Base-by-base conservation (phyloP, 2,888 invertebrate genomes). In the Nineta flava region DNA sequence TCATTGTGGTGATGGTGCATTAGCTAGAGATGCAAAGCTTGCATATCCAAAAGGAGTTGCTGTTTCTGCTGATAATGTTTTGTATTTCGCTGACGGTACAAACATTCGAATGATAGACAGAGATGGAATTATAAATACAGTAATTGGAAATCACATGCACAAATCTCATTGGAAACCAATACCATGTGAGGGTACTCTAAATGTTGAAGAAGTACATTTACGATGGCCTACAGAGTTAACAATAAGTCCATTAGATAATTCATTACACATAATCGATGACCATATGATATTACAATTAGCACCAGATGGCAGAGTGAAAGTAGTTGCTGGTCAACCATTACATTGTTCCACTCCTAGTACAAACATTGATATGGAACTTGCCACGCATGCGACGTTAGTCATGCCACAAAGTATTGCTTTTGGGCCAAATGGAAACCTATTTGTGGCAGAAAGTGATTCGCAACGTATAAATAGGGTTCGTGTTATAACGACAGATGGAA, bases 1-100 rank as follows among this genome's bases (percentile, higher is more conserved):
- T 1, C 88, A 91, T 59, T 99, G 97, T 65, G 97, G 97, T 0
- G 97, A 97, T 62, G 94, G 93, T 2, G 93, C 91, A 1, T 67
- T 87, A 44, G 96, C 96, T 0, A 76, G 87, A 50, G 88, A 92
- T 61, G 96, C 97, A 1, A 92, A 92, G 64, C 75, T 99, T 7
- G 90, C 92, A 0, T 94, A 93, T 65, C 94, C 96, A 0, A 97
- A 97, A 73, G 94, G 94, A 58, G 90, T 96, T 12, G 93, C 95
- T 0, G 88, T 96, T 1, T 90, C 91, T 0, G 83, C 83, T 12
- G 91, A 94, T 59, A 94, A 93, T 55, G 82, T 91, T 1, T 67
- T 96, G 0, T 96, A 93, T 66, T 92, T 96, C 61, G 95, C 94
- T 45, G 96, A 96, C 63, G 95, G 95, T 3, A 92, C 93, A 2